Base-by-base conservation (phyloP, 2,113 vertebrate genomes). In the Amphiprion percula region DNA sequence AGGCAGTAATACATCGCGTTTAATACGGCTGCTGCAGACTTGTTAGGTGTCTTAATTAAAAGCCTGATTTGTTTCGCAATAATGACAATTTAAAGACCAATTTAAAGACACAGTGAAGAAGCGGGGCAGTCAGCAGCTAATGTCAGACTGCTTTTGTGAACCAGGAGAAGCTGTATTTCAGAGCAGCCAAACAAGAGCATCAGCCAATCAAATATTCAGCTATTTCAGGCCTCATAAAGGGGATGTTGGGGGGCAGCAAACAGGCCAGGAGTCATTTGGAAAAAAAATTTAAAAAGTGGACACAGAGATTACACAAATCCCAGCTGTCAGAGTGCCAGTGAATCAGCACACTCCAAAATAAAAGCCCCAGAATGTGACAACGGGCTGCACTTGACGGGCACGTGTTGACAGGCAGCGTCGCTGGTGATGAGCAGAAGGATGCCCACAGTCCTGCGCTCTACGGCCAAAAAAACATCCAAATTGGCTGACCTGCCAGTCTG, bases 301-400 rank as follows among this genome's bases (percentile, higher is more conserved):
- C 85, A 88, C 79, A 86, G 49, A 84, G 91, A 81, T 93, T 93
- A 93, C 92, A 94, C 91, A 90, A 93, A 90, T 91, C 91, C 80
- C 65, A 71, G 90, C 90, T 89, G 91, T 93, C 80, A 77, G 87
- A 87, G 68, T 17, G 74, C 73, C 81, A 88, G 88, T 65, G 85
- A 93, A 95, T 95, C 95, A 78, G 85, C 68, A 92, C 88, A 85
- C 91, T 92, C 39, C 89, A 71, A 90, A 94, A 87, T 89, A 89
- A 89, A 91, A 88, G 82, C 88, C 88, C 63, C 50, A 91, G 74
- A 88, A 91, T 81, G 80, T 86, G 82, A 86, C 83, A 84, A 76
- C 73, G 39, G 53, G 61, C 74, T 50, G 44, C 59, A 4, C 74
- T 82, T 94, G 91, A 93, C 56, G 85, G 88, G 87, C 80, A 74